A percentile compares a stretch with the other conserved stretches of the same genome.
phyloP scores from a whole-genome alignment of 1,140 invertebrate genomes.

The Heterodera schachtii region DNA sequence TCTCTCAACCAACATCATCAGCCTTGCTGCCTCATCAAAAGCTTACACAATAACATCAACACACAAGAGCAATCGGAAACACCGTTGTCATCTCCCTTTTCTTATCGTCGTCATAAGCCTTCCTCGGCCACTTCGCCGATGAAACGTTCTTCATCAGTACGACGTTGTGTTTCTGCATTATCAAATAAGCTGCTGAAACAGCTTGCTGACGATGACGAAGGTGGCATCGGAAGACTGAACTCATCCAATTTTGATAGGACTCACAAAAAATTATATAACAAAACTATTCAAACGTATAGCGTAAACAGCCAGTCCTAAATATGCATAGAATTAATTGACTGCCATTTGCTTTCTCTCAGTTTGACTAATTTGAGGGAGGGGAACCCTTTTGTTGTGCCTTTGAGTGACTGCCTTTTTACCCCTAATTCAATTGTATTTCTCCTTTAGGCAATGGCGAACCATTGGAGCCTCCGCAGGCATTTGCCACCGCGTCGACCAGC shows the following conservation, averaged over 20 bases:
- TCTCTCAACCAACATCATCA: neutral
- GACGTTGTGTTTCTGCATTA: slow-evolving; percentile 33
- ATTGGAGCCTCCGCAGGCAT: slow-evolving; percentile 16
- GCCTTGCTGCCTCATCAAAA: neutral
- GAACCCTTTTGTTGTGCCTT: too few relatives aligned
- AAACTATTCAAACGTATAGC: neutral
- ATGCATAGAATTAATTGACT: too few relatives aligned
- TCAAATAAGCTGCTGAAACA: slow-evolving; percentile 27
- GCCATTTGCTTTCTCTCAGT: too few relatives aligned
- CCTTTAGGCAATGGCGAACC: slow-evolving; percentile 26
- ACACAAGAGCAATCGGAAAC: neutral
- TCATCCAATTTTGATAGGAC: neutral
- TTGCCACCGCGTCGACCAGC: slow-evolving; percentile 7
- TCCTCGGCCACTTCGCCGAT: neutral
- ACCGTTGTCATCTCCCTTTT: neutral
- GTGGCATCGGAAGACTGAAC: neutral
- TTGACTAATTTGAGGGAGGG: too few relatives aligned
- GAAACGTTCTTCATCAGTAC: slow-evolving; percentile 23
- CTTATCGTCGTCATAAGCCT: neutral
- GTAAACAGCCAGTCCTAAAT: neutral
- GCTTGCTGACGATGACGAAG: slow-evolving; percentile 19
- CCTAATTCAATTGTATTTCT: neutral
- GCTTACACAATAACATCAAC: neutral
- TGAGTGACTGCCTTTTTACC: neutral
- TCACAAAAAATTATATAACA: neutral